Evolutionary conservation across 1,140 invertebrate genomes (phyloP).

Genomic region (Catajapyx aquilonaris): DNA sequence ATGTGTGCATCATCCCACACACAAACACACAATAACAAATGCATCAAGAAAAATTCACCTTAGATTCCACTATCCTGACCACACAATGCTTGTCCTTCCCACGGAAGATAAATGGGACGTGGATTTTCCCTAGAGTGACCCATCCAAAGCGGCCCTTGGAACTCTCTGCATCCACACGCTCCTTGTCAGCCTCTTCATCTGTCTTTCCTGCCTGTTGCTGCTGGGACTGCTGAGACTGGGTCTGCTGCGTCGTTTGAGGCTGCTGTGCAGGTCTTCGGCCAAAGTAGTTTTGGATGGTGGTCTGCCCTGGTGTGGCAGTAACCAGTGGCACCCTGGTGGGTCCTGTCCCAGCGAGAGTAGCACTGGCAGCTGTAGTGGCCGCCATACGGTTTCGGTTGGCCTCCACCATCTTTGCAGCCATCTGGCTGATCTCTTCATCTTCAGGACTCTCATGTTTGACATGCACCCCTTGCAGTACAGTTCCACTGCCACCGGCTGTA

Average conservation of each 20-base stretch:
- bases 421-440: conserved; percentile 62
- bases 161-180: conserved; percentile 46
- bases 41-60: too few relatives aligned
- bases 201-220: background rate
- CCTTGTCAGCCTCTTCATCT: conserved; percentile 10
- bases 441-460: conserved; percentile 56
- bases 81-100: conserved; percentile 68
- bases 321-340: background rate
- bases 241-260: background rate
- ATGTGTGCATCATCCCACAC: too few relatives aligned
- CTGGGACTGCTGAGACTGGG: background rate
- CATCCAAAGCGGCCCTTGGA: conserved; percentile 72
- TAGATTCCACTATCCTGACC: conserved; percentile 73
- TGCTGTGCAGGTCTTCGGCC: conserved; percentile 11
- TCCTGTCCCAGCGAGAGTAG: conserved; percentile 17
- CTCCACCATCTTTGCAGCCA: conserved; percentile 68
- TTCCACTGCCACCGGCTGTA: too few relatives aligned
- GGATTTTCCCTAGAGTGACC: conserved; percentile 59
- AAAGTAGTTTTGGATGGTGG: conserved; percentile 35
- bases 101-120: conserved; percentile 72
- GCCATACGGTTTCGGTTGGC: conserved; percentile 53
- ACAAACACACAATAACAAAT: too few relatives aligned
- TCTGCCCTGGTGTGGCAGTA: conserved; percentile 17
- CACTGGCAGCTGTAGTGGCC: conserved; percentile 16
- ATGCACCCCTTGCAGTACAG: too few relatives aligned